Base-by-base conservation (phyloP, 2,888 invertebrate species). In the Agrochola lota region DNA sequence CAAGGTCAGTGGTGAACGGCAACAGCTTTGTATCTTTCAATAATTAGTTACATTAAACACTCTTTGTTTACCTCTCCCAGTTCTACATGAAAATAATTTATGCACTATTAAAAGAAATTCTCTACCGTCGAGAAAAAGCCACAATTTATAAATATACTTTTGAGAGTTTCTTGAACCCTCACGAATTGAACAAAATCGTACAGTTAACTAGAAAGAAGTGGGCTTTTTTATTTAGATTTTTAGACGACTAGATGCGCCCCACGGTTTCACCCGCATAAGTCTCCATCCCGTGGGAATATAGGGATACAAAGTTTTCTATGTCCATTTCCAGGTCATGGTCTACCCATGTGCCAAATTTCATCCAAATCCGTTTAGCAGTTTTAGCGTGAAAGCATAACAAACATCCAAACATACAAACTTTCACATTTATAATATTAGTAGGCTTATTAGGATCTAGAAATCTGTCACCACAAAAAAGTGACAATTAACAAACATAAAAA, bases 141-240 rank as follows among this genome's bases (percentile, higher is more conserved):
- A 0, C 12, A 46, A 62, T 69, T 71, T 85, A 78, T 63, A 81
- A 78, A 84, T 77, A 84, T 35, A 69, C 62, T 62, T 71, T 71
- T n/a, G 15, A 73, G 59, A 74, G 84, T 85, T 84, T 62, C 23
- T 70, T 84, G 85, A 84, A 78, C 84, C 78, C 71, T n/a, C 49
- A 23, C 20, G 35, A 70, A 81, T 76, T 23, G n/a, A 60, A 60
- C 7, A 23, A 59, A 80, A 52, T 43, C 5, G 55, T 66, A 62
- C 20, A 69, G 59, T 81, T 74, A 74, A 35, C 23, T 0, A 26
- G 17, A 30, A 59, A 66, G 23, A 46, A 67, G 12, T 72, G 62
- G 71, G 78, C 63, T 81, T 70, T 72, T 80, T 71, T 40, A 35
- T 80, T 71, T 40, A 35, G 23, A 71, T 49, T 23, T 23, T 55